Conservation (phyloP, 2,888 invertebrate species). For the Kryphioiulus occultus region DNA sequence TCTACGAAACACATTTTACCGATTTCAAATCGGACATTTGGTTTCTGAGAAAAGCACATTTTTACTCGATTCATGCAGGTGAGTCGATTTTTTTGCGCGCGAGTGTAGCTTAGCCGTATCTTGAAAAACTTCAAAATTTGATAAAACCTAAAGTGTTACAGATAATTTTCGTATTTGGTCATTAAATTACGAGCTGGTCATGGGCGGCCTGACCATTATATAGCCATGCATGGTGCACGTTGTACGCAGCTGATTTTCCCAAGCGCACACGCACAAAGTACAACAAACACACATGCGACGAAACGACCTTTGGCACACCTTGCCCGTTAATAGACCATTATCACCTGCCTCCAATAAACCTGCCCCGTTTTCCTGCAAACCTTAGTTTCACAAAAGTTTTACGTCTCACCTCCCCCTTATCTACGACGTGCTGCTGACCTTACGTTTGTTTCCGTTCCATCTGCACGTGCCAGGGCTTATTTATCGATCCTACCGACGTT, state of each 20-base stretch:
- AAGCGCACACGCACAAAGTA: not conserved
- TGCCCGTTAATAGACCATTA: constrained; percentile 36
- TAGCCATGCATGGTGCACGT: too few relatives aligned
- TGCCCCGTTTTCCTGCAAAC: not conserved
- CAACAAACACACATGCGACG: not conserved
- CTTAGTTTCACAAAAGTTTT: not conserved
- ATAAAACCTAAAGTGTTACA: too few relatives aligned
- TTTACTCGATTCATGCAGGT: too few relatives aligned
- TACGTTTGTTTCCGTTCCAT: constrained; percentile 6
- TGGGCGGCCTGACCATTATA: too few relatives aligned
- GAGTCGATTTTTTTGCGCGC: too few relatives aligned
- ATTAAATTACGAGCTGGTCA: too few relatives aligned
- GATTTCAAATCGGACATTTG: too few relatives aligned
- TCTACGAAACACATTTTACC: too few relatives aligned
- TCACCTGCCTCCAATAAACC: not conserved
- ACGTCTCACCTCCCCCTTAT: not conserved
- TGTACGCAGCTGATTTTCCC: not conserved
- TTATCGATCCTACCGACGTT: not conserved
- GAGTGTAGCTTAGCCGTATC: too few relatives aligned
- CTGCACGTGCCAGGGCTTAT: not conserved
- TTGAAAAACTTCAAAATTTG: too few relatives aligned
- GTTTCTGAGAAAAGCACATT: too few relatives aligned
- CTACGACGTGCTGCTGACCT: not conserved
- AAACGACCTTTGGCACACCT: constrained; percentile 40
- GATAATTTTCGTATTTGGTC: too few relatives aligned